Evolutionary conservation across 30 jellyfish, hydroid and myxozoan genomes (phyloP), one percentile per base, ranked within the genome.

Genomic region (Cassiopea andromeda): DNA sequence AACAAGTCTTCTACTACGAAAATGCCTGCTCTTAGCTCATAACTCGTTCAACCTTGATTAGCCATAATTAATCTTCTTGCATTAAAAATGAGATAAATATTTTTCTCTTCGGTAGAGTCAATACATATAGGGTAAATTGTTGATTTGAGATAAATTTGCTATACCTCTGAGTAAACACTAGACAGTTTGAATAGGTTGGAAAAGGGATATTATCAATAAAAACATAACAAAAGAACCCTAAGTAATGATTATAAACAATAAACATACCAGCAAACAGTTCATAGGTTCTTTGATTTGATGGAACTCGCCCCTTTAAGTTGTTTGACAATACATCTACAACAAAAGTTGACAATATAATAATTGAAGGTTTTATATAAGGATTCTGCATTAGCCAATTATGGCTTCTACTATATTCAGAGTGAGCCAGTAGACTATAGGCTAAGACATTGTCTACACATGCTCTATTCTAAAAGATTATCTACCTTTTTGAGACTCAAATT

Each of bases 191-290:
- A 54, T 6, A 10, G 64, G 64, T 6, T 54, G 12, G 7, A 6
- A 10, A 10, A 10, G 43, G 73, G 43, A 5, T 14, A 4, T 64
- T 16, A 64, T 64, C 73, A 17, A 64, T 13, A 13, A 64, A 4
- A 64, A 5, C 38, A 13, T 64, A 64, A 5, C 43, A 64, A 0
- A 58, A 6, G 68, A 7, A 58, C 68, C 8, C 68, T 6, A 14
- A 14, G 14, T 58, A 7, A 14, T 7, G 68, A 58, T 58, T 14
- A 58, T 58, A 58, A 83, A 6, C n/a, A 72, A 2, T 49, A 14
- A 38, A 69, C 97, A 57, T 60, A 93, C 97, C 97, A 2, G 97
- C 97, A 90, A 85, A 85, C 69, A 95, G 79, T 57, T 92, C 93
- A 67, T 95, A 91, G 13, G 77, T 81, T 90, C 98, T 67, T 68